Conservation (phyloP, 1,140 invertebrate genomes). For the Aradophagus sp. region DNA sequence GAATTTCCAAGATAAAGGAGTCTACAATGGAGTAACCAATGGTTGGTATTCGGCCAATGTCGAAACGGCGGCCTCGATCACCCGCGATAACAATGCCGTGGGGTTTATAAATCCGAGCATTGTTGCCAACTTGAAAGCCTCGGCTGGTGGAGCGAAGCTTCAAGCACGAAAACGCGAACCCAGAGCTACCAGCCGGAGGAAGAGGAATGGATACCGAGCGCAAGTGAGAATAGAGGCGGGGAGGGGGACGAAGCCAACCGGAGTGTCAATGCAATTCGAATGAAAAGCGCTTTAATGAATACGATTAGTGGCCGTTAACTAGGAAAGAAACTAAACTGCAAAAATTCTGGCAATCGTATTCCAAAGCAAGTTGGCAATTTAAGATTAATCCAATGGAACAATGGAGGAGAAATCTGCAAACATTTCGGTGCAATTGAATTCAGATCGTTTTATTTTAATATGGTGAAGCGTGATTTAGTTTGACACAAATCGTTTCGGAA, state of each 20-base stretch:
- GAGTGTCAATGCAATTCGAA: constrained; percentile 69
- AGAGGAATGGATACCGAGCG: constrained; percentile 54
- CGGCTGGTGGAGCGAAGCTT: constrained; percentile 45
- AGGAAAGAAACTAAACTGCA: constrained; percentile 66
- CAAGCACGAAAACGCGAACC: constrained; percentile 41
- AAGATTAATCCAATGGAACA: too few species aligned
- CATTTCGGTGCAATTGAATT: too few species aligned
- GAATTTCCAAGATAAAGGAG: constrained; percentile 70
- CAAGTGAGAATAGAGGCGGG: constrained; percentile 4
- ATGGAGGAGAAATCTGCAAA: too few species aligned
- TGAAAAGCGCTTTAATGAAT: constrained; percentile 72
- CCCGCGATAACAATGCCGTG: constrained; percentile 67
- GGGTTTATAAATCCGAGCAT: constrained; percentile 70
- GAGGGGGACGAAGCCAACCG: constrained; percentile 38
- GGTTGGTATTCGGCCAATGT: constrained; percentile 71
- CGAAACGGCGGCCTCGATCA: constrained; percentile 65
- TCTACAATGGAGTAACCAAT: constrained; percentile 66
- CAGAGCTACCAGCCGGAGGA: constrained; percentile 16
- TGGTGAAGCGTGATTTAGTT: too few species aligned
- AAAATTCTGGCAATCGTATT: constrained; percentile 37
- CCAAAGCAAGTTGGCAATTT: too few species aligned
- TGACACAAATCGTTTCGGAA: too few species aligned
- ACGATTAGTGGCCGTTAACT: constrained; percentile 71
- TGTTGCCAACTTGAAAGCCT: constrained; percentile 70
- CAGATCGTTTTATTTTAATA: too few species aligned